Base-by-base conservation (phyloP, 2,113 vertebrate genomes). In the Gnathonemus echidnorhynchus region DNA sequence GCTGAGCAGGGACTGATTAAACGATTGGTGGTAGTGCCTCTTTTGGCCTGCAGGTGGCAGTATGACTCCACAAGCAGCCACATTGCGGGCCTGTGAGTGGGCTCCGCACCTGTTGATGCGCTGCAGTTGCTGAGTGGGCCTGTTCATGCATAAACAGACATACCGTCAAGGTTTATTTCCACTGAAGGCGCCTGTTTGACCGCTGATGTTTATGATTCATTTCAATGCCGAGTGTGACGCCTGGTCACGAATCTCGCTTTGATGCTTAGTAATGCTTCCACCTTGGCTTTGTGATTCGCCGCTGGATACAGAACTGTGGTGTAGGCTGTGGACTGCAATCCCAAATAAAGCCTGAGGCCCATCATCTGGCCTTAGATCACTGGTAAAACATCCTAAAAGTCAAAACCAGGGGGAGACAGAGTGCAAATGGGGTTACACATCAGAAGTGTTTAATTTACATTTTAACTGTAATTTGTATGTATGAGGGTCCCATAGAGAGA, bases 11-110 rank as follows among this genome's bases (percentile, higher is more conserved):
- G 27, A 35, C 31, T 58, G 15, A 10, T n/a, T 31, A 5, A 35
- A 35, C 10, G 9, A 42, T 58, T 56, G 8, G 15, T 5, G 0
- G 52, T 17, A 50, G 48, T 77, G 6, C 56, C 87, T 24, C 9
- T 7, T 35, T 45, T 6, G 7, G 15, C 91, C 93, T 92, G 87
- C 90, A 93, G 92, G 92, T 89, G 93, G 92, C 91, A 91, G 42
- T 93, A 88, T 93, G 92, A 89, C 92, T 74, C 93, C 91, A 89
- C 56, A 35, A 48, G 35, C 42, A 19, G 39, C 1, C 19, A 27
- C 15, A 24, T 45, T 46, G 21, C 8, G n/a, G 45, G 7, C 45
- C 88, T 80, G 42, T 46, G 21, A 52, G 80, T 42, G 88, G 66
- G 52, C 46, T 42, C 83, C 24, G 70, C 83, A 91, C 90, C 91